Evolutionary conservation across 2,113 vertebrate species (phyloP), one percentile per base, ranked within the genome.

Genomic region (Pelobates fuscus): DNA sequence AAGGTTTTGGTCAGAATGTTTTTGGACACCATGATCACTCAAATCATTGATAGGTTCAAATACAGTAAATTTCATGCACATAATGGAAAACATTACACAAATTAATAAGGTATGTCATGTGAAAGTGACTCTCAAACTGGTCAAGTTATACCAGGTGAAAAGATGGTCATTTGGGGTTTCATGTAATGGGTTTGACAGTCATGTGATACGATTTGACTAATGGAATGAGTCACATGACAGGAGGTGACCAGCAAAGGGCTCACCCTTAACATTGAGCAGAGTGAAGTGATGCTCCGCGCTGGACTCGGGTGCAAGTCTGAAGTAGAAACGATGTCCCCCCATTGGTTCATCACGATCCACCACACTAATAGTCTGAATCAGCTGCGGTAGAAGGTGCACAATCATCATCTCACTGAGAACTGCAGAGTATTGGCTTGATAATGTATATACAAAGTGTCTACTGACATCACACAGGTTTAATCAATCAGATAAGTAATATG

Each of bases 361-460:
- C 24, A 98, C 96, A 0, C 96, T 98, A 88, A 99, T 94, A 62
- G 95, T 98, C 90, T 99, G 96, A 88, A 99, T 96, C 76, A 98
- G 90, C 97, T 99, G 71, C 61, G 59, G 78, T 0, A 0, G 68
- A 49, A n/a, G 78, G 49, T 71, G 64, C 65, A 79, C 54, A 62
- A 78, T 41, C 17, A 41, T 77, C 60, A 24, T 2, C 14, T 3
- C 5, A 66, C 5, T 1, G 12, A 14, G 15, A 4, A 49, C 5
- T 17, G 1, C 15, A 18, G 44, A 49, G 44, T 3, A 49, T 12
- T 41, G 37, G 7, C 14, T 41, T 41, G 37, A 41, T 41, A 7
- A 41, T n/a, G n/a, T n/a, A n/a, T n/a, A n/a, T n/a, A n/a, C n/a
- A n/a, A n/a, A n/a, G n/a, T n/a, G n/a, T n/a, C n/a, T n/a, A n/a